Evolutionary conservation across 2,113 vertebrate species (phyloP).

Genomic region (Notarius quadriscutis): DNA sequence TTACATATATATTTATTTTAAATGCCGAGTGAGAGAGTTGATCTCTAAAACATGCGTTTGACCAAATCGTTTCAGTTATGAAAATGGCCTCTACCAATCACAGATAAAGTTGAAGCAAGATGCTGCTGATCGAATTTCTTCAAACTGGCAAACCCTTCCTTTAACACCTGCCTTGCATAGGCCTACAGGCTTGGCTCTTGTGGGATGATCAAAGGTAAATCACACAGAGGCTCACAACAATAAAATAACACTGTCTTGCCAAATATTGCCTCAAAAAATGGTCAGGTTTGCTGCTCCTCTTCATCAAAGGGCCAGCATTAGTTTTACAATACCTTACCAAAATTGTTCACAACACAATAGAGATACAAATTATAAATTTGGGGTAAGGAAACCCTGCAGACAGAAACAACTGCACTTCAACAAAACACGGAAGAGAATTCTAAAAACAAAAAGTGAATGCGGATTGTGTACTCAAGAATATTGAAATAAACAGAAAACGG

Average conservation of each 20-base stretch:
- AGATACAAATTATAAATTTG: not conserved
- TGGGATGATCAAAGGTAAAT: not conserved
- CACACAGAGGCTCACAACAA: not conserved
- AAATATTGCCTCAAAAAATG: not conserved
- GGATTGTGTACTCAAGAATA: not conserved
- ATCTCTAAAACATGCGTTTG: not conserved
- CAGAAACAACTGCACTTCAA: constrained; percentile 3
- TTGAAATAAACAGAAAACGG: not conserved
- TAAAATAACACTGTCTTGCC: constrained; percentile 7
- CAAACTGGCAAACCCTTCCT: not conserved
- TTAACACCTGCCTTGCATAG: constrained; percentile 19
- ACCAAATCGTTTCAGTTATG: not conserved
- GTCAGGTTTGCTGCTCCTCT: not conserved
- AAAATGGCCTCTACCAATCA: not conserved
- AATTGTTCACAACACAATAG: constrained; percentile 2
- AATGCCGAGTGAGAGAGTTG: not conserved
- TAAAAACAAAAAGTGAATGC: not conserved
- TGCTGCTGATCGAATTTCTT: not conserved
- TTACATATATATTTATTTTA: not conserved
- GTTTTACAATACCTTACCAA: constrained; percentile 18
- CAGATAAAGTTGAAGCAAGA: not conserved
- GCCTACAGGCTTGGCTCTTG: not conserved
- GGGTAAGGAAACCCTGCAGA: not conserved
- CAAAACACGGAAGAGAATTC: not conserved
- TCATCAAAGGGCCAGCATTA: not conserved